These are phyloP conservation scores for Enteromius trimaculatus DNA, from an alignment of 2,797 vertebrate genomes.

Conservation along the genomic window DNA sequence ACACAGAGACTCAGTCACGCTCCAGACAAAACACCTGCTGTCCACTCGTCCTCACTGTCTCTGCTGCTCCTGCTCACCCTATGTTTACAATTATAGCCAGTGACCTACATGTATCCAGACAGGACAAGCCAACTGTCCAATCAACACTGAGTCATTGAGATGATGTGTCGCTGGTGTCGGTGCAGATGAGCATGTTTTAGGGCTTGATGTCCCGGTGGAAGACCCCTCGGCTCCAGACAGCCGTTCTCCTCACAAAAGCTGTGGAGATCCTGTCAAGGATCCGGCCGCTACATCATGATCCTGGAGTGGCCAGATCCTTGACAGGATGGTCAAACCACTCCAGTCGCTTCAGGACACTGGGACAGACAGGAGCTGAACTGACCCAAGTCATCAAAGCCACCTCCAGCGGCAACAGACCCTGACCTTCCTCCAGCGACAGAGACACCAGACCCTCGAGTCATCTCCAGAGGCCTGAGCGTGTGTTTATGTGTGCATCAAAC, in stretches of 20 bases:
- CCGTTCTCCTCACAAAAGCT: neutral
- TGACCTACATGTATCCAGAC: neutral
- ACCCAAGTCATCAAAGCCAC: conserved; percentile 42
- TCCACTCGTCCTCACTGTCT: neutral
- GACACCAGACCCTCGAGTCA: too few species aligned
- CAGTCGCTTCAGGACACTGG: conserved; percentile 42
- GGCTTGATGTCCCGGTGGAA: conserved; percentile 54
- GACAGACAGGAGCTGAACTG: conserved; percentile 11
- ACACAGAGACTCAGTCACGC: neutral
- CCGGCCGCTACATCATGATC: conserved; percentile 46
- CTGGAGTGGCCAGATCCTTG: too few species aligned
- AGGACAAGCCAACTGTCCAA: neutral
- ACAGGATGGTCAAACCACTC: conserved; percentile 41
- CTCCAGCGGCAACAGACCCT: conserved; percentile 38
- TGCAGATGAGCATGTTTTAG: too few species aligned
- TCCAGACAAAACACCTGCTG: neutral
- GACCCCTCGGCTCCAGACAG: neutral
- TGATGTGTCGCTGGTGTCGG: neutral
- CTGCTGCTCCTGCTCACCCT: neutral
- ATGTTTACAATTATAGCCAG: neutral
- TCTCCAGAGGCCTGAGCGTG: too few species aligned
- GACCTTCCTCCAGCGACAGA: conserved; percentile 17
- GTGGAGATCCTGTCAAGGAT: conserved; percentile 43
- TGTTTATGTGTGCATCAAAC: too few species aligned
- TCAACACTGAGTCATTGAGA: too few species aligned